Evolutionary conservation across 2,797 vertebrate species (phyloP).

Genomic region (Chaunax sp.): DNA sequence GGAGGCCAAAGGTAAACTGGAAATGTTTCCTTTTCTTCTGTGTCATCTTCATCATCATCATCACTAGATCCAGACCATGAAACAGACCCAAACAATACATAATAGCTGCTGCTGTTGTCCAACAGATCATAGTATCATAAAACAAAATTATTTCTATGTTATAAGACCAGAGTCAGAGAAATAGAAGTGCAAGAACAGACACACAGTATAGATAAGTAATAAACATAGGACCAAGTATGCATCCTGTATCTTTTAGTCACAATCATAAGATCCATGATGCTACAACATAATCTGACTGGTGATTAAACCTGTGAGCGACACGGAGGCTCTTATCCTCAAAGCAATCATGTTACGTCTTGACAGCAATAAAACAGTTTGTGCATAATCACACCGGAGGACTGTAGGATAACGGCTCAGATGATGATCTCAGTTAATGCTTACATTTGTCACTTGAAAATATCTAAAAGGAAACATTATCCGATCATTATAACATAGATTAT

Average conservation of each 20-base stretch:
- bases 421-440: conserved; percentile 12
- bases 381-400: conserved; percentile 5
- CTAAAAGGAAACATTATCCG: no score
- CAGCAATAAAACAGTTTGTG: not conserved
- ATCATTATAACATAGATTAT: no score
- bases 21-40: not conserved
- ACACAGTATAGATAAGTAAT: no score
- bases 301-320: not conserved
- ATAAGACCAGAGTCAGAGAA: no score
- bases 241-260: not conserved
- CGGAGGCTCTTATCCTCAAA: conserved; percentile 18
- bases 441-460: conserved; percentile 5
- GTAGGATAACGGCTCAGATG: not conserved
- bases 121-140: no score
- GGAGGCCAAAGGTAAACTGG: conserved; percentile 69
- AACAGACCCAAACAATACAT: no score
- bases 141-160: no score
- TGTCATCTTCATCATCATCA: not conserved
- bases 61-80: no score
- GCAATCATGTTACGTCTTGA: conserved; percentile 4
- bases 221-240: not conserved
- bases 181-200: no score
- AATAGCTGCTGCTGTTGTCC: no score
- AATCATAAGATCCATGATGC: no score
- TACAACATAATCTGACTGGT: no score